phyloP scores from a whole-genome alignment of 2,888 invertebrate species.

The Machimus atricapillus region DNA sequence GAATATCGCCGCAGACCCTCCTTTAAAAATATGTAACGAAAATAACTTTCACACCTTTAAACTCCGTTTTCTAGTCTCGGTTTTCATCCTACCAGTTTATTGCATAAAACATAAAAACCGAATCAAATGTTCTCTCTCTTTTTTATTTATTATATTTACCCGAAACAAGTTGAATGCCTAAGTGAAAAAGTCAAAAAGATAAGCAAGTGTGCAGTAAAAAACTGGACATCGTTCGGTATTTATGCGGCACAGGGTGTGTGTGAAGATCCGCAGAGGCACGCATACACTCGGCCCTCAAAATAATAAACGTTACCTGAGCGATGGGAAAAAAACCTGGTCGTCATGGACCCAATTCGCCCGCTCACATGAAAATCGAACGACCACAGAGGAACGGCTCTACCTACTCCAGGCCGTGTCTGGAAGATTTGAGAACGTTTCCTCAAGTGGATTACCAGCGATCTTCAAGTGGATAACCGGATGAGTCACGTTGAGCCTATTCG shows the following conservation, averaged over 20 bases:
- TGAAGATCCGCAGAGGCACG: background rate
- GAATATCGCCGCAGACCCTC: background rate
- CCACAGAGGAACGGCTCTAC: background rate
- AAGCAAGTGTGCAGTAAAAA: constrained; percentile 25
- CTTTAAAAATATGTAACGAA: background rate
- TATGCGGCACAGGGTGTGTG: constrained; percentile 14
- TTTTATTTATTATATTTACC: constrained; percentile 6
- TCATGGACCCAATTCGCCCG: constrained; percentile 7
- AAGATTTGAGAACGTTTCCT: constrained; percentile 15
- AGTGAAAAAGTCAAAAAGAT: constrained; percentile 39
- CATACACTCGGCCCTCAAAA: background rate
- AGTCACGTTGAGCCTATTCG: background rate
- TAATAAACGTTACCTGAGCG: background rate
- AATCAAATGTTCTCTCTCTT: background rate
- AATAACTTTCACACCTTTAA: constrained; percentile 25
- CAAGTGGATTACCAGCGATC: constrained; percentile 11
- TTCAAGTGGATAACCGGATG: constrained; percentile 1
- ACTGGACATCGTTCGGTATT: constrained; percentile 23
- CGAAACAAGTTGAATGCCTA: constrained; percentile 35
- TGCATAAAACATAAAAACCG: constrained; percentile 23
- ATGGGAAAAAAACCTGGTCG: constrained; percentile 5
- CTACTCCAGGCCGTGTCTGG: background rate
- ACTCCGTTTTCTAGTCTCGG: constrained; percentile 25
- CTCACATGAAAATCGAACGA: background rate
- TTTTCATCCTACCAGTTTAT: constrained; percentile 25